phyloP scores from a whole-genome alignment of 2,797 vertebrate species.

The Manis javanica region DNA sequence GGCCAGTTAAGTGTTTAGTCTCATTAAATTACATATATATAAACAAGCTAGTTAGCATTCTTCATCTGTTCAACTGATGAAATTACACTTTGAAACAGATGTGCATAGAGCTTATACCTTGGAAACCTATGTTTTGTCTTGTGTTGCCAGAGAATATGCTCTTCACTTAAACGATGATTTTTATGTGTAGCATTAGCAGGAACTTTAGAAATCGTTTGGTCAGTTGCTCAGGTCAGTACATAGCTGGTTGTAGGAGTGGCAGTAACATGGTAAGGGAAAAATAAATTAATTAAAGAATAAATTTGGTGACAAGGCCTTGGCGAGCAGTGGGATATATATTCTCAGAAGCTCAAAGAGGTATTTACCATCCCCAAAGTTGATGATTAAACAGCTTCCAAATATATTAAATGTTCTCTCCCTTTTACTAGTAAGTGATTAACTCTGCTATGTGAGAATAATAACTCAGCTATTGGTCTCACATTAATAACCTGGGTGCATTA shows the following conservation, averaged over 20 bases:
- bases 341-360: not conserved
- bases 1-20: conserved; percentile 45
- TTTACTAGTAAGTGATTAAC: conserved; percentile 44
- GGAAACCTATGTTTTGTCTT: conserved; percentile 60
- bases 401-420: not conserved
- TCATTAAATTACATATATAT: conserved; percentile 58
- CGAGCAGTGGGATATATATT: not conserved
- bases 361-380: conserved; percentile 20
- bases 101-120: not conserved
- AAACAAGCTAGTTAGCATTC: conserved; percentile 67
- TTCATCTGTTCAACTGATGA: conserved; percentile 49
- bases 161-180: not conserved
- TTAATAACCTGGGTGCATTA: not conserved
- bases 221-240: not conserved
- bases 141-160: not conserved
- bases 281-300: conserved; percentile 28
- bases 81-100: conserved; percentile 42
- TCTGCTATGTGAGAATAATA: not conserved
- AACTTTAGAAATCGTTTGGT: conserved; percentile 5
- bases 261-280: not conserved
- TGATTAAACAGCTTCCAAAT: conserved; percentile 37
- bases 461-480: not conserved
- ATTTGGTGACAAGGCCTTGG: not conserved
- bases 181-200: not conserved
- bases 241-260: not conserved